These are phyloP conservation scores for Siniperca obscura DNA, from an alignment of 2,797 vertebrate species.

Conservation along the genomic window DNA sequence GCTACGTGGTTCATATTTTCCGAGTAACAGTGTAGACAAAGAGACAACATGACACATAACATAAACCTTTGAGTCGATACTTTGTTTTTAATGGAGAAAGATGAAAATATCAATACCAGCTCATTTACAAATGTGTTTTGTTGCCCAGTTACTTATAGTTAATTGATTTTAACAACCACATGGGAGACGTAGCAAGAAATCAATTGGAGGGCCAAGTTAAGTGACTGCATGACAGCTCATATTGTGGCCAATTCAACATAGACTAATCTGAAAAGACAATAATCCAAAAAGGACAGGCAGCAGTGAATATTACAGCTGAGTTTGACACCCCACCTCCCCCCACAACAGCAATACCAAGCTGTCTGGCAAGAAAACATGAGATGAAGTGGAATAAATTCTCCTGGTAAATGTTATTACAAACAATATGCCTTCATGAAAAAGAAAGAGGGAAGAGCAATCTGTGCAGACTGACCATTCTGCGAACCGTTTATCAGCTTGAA, in stretches of 20 bases:
- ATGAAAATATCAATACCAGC: constrained; percentile 82
- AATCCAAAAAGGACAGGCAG: constrained; percentile 61
- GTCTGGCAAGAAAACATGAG: constrained; percentile 74
- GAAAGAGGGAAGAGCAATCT: constrained; percentile 78
- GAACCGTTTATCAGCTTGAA: constrained; percentile 86
- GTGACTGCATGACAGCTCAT: constrained; percentile 74
- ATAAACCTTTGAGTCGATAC: constrained; percentile 74
- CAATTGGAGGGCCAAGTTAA: constrained; percentile 75
- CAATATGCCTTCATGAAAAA: constrained; percentile 73
- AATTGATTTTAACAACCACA: constrained; percentile 82
- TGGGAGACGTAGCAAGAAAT: constrained; percentile 75
- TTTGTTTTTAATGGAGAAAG: constrained; percentile 79
- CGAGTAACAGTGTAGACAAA: constrained; percentile 61
- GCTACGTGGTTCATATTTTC: constrained; percentile 31
- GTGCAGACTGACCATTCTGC: constrained; percentile 72
- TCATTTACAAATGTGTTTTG: constrained; percentile 78
- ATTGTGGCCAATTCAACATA: constrained; percentile 61
- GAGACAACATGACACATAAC: constrained; percentile 73
- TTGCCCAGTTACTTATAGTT: constrained; percentile 79
- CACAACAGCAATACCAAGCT: constrained; percentile 53
- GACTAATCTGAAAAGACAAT: constrained; percentile 72
- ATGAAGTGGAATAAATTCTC: constrained; percentile 79
- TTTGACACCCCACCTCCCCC: constrained; percentile 54
- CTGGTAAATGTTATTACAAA: constrained; percentile 84
- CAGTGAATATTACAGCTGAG: constrained; percentile 52